phyloP scores from a whole-genome alignment of 64 coral and sea anemone genomes.

The Pachyseris speciosa region DNA sequence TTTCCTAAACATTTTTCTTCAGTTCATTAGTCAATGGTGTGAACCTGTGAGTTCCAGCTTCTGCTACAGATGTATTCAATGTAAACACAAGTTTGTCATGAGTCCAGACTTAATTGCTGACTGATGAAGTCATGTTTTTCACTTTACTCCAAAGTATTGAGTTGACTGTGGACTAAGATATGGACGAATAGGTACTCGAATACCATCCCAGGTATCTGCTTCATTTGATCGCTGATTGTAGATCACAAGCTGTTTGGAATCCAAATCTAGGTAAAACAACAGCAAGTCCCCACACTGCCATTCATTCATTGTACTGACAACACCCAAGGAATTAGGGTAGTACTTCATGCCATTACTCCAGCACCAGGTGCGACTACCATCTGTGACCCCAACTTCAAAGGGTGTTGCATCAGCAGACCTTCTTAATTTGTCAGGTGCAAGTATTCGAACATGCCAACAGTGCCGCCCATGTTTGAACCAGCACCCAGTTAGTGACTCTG shows the following conservation, averaged over 20 bases:
- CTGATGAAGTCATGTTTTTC: too few relatives aligned
- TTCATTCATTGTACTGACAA: constrained; percentile 10
- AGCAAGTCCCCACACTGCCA: constrained; percentile 41
- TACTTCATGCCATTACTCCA: constrained; percentile 29
- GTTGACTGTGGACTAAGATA: constrained; percentile 25
- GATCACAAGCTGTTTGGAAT: constrained; percentile 39
- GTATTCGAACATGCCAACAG: constrained; percentile 38
- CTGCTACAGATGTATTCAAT: too few relatives aligned
- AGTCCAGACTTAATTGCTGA: too few relatives aligned
- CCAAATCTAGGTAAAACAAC: constrained; percentile 46
- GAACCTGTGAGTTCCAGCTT: too few relatives aligned
- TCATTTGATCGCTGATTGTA: constrained; percentile 40
- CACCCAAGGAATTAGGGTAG: constrained; percentile 23
- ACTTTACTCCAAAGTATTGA: constrained; percentile 30
- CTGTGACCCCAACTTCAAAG: constrained; percentile 41
- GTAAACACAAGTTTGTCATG: too few relatives aligned
- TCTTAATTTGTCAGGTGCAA: constrained; percentile 12
- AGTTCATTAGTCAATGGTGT: too few relatives aligned
- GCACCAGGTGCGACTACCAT: constrained; percentile 26
- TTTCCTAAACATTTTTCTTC: too few relatives aligned
- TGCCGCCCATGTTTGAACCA: constrained; percentile 34
- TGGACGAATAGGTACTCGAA: constrained; percentile 12
- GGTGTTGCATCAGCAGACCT: neutral
- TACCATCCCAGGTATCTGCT: constrained; percentile 23
- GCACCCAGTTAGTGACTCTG: constrained; percentile 24